Conservation (phyloP, 2,888 invertebrate species). For the Trichogramma evanescens region DNA sequence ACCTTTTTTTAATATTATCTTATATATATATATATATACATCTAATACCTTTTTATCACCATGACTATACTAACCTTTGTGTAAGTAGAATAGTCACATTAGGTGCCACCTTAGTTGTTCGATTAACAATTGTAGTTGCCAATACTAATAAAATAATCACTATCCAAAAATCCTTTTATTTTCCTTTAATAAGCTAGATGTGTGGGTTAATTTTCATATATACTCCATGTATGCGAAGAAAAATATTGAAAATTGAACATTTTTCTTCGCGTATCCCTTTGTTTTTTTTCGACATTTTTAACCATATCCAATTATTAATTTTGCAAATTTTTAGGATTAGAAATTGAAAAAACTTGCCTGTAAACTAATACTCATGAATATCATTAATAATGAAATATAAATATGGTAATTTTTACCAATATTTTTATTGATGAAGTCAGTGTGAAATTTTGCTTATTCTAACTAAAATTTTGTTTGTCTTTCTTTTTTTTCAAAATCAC, state of each 20-base stretch:
- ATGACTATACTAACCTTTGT: conserved; percentile 13
- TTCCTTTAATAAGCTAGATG: conserved; percentile 37
- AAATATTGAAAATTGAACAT: conserved; percentile 4
- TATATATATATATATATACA: too few relatives aligned
- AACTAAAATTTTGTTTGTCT: neutral
- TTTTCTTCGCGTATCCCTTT: conserved; percentile 1
- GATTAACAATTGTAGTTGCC: conserved; percentile 18
- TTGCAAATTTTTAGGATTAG: too few relatives aligned
- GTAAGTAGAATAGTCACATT: conserved; percentile 23
- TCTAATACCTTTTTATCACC: conserved; percentile 15
- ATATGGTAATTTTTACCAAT: neutral
- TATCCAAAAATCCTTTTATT: conserved; percentile 33
- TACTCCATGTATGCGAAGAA: conserved; percentile 20
- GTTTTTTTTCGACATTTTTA: too few relatives aligned
- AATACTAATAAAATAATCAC: conserved; percentile 33
- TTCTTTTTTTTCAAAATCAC: conserved; percentile 2
- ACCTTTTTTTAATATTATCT: conserved; percentile 14
- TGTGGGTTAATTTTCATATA: conserved; percentile 27
- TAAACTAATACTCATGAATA: neutral
- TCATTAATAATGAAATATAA: neutral
- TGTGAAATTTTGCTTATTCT: neutral
- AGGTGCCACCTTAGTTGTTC: conserved; percentile 23
- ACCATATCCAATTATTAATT: too few relatives aligned
- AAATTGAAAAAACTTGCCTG: conserved; percentile 5
- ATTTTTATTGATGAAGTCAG: too few relatives aligned